Percentiles rank a stretch among this genome's conserved stretches.
Evolutionary conservation across 2,113 vertebrate species (phyloP).

Genomic region (Oceanodroma tethys): DNA sequence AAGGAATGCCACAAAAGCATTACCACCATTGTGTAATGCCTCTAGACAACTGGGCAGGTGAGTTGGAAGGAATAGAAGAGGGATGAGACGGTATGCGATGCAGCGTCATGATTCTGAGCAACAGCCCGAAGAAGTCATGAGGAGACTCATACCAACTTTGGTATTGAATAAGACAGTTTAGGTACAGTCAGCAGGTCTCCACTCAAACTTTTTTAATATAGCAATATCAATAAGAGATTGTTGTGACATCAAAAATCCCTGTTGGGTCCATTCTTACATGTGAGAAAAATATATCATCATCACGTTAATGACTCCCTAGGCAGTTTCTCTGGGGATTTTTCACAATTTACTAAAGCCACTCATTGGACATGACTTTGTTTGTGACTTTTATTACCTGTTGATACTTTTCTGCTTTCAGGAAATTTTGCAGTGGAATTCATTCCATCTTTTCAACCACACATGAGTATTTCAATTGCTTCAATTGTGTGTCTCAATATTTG

Average conservation of each 20-base stretch:
- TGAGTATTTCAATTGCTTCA: background rate
- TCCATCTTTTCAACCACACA: background rate
- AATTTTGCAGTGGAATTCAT: background rate
- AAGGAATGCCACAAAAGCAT: background rate
- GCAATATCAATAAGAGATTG: background rate
- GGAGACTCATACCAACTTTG: background rate
- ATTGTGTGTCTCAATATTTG: background rate
- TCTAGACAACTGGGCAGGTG: background rate
- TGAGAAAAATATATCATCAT: background rate
- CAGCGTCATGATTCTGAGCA: background rate
- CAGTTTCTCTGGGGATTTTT: background rate
- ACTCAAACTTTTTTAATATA: background rate
- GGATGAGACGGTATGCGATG: rapidly evolving
- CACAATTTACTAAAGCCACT: background rate
- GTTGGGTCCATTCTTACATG: background rate
- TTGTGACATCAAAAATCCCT: background rate
- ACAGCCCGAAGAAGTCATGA: background rate
- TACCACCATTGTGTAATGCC: background rate
- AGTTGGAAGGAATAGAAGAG: background rate
- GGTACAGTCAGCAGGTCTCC: background rate
- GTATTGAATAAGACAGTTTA: background rate
- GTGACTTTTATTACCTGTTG: background rate
- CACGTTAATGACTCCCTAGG: background rate
- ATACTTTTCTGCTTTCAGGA: background rate
- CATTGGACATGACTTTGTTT: background rate